Base-by-base conservation (phyloP, 1,140 invertebrate species). In the Apis dorsata region DNA sequence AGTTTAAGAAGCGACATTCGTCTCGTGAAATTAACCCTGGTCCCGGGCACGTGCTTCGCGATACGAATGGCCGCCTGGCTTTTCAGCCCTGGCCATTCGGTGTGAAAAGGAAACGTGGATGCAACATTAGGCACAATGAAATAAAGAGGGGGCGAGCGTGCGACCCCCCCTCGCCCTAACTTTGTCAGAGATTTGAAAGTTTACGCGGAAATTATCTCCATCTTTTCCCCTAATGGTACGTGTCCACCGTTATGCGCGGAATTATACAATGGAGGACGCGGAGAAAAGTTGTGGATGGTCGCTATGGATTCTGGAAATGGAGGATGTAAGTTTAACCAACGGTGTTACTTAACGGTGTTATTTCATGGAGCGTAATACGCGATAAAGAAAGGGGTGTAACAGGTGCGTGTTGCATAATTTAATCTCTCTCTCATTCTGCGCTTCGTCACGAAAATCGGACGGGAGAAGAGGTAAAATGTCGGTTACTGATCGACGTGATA, bases 1-100 rank as follows among this genome's bases (percentile, higher is more conserved):
- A 88, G 87, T 90, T 90, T 87, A 90, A 88, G 84, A 89, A 90
- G 88, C 84, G 88, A 86, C 89, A 90, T 90, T 90, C 89, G 84
- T 90, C 89, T 87, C 81, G n/a, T 79, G 74, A 90, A 90, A 90
- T 90, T 90, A 90, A 90, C 87, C 89, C 71, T 79, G 83, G 85
- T 63, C 51, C 63, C 34, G 34, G 34, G 83, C 84, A 81, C 89
- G 88, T 88, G 89, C 85, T 44, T 62, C 81, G 80, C 81, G 83
- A 86, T 88, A 89, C 88, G 86, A 86, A 89, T 86, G 72, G 74
- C 66, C 63, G 66, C 85, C 72, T 24, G 75, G 68, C 74, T 65
- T 76, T 75, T 44, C 34, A 44, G 12, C 63, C 59, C 60, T 60
- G 10, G 34, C 63, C 28, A n/a, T 34, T 10, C n/a, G 11, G n/a